phyloP scores from a whole-genome alignment of 2,888 invertebrate species.

The Cataglyphis albicans region DNA sequence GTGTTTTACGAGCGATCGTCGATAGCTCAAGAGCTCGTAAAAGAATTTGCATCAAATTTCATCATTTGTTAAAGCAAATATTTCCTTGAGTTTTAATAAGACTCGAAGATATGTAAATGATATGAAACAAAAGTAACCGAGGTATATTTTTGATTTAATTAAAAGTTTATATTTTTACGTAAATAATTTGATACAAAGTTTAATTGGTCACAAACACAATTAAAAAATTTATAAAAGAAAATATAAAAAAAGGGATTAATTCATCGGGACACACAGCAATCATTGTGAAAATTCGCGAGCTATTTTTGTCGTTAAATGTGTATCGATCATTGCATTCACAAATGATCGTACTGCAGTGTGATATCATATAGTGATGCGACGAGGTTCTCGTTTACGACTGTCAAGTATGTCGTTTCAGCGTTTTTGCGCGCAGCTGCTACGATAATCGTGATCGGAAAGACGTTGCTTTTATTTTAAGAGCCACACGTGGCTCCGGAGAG shows the following conservation, averaged over 20 bases:
- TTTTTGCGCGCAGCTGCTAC: slow-evolving; percentile 18
- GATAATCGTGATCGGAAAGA: slow-evolving; percentile 35
- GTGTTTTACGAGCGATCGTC: not conserved
- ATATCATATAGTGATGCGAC: slow-evolving; percentile 13
- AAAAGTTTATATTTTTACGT: not conserved
- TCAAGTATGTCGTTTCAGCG: slow-evolving; percentile 27
- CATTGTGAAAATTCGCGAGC: not conserved
- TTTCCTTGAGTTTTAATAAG: not conserved
- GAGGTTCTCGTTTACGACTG: slow-evolving; percentile 37
- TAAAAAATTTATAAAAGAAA: not conserved
- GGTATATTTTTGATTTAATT: not conserved
- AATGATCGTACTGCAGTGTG: slow-evolving; percentile 17
- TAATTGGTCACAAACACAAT: not conserved
- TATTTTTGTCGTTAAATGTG: slow-evolving; percentile 27
- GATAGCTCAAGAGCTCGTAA: not conserved
- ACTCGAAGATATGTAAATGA: not conserved
- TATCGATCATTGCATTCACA: slow-evolving; percentile 19
- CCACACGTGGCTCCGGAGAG: not conserved
- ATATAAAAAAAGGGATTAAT: not conserved
- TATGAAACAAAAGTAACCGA: not conserved
- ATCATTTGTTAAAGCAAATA: not conserved
- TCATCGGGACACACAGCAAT: not conserved
- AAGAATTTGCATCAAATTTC: slow-evolving; percentile 1
- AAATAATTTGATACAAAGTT: not conserved
- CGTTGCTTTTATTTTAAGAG: slow-evolving; percentile 6